Conservation (phyloP, 2,888 invertebrate species). For the Orthosia gracilis region DNA sequence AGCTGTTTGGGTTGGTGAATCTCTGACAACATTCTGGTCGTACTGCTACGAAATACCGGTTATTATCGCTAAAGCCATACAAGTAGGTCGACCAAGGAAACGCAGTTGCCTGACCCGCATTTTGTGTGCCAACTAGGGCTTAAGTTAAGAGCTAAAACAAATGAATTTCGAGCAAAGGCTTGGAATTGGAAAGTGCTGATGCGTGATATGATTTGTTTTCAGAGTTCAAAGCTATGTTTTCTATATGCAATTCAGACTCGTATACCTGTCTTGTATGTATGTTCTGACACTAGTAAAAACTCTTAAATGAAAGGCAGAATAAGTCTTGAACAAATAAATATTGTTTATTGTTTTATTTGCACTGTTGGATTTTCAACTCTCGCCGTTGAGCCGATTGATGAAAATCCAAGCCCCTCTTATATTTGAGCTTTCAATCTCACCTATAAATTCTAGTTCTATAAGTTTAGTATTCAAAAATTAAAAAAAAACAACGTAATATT, state of each 20-base stretch:
- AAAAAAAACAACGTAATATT: too few relatives aligned
- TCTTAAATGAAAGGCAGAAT: too few relatives aligned
- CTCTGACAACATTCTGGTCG: constrained; percentile 10
- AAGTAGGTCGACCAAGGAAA: constrained; percentile 36
- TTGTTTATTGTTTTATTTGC: too few relatives aligned
- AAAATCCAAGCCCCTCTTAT: too few relatives aligned
- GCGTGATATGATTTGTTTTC: not conserved
- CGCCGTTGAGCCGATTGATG: too few relatives aligned
- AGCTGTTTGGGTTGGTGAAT: not conserved
- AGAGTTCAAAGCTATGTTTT: not conserved
- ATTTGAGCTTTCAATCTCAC: too few relatives aligned
- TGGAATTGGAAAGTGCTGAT: not conserved
- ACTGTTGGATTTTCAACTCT: too few relatives aligned
- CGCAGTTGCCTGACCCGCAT: constrained; percentile 28
- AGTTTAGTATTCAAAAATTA: too few relatives aligned
- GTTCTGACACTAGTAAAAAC: too few relatives aligned
- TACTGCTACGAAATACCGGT: constrained; percentile 15
- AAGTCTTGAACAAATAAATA: too few relatives aligned
- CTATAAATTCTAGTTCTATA: too few relatives aligned
- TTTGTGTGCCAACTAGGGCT: constrained; percentile 27
- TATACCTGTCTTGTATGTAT: too few relatives aligned
- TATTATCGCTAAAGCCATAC: constrained; percentile 32
- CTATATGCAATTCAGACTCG: not conserved
- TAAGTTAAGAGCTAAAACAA: constrained; percentile 11
- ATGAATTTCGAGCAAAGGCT: constrained; percentile 4